These are phyloP conservation scores for Microtus pennsylvanicus DNA, from an alignment of 2,113 vertebrate species.

Conservation along the genomic window DNA sequence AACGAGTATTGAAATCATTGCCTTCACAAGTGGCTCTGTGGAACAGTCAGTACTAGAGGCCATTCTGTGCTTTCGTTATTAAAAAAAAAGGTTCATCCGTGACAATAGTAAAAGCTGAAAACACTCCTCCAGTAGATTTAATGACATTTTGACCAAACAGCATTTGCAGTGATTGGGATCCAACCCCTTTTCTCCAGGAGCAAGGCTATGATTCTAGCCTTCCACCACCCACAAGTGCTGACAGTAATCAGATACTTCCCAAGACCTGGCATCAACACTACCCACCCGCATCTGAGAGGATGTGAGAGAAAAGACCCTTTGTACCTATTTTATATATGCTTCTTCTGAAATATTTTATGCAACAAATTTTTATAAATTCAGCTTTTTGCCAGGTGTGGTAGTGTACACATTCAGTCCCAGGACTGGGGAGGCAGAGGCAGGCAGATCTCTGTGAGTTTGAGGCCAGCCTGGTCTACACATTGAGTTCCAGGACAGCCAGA, in stretches of 20 bases:
- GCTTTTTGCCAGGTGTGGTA: background rate
- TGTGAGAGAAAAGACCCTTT: background rate
- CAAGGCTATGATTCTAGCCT: background rate
- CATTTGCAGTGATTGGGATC: background rate
- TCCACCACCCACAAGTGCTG: background rate
- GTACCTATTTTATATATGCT: background rate
- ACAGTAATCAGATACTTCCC: background rate
- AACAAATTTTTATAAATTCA: background rate
- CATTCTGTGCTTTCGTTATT: constrained; percentile 21
- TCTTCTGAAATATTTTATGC: background rate
- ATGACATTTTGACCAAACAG: background rate
- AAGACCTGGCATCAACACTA: background rate
- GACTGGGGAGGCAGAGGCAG: background rate
- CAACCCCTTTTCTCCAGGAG: background rate
- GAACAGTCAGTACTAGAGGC: background rate
- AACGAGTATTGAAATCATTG: constrained; percentile 2
- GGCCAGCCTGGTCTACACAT: too few species aligned
- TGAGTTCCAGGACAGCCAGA: too few species aligned
- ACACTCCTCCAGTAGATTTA: background rate
- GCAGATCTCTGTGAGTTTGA: background rate
- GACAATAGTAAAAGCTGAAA: background rate
- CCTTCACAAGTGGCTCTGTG: background rate
- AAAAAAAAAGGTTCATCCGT: constrained; percentile 19
- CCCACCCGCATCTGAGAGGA: background rate
- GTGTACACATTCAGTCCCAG: background rate